These are phyloP conservation scores for Tapera naevia DNA, from an alignment of 2,797 vertebrate genomes.

Conservation along the genomic window DNA sequence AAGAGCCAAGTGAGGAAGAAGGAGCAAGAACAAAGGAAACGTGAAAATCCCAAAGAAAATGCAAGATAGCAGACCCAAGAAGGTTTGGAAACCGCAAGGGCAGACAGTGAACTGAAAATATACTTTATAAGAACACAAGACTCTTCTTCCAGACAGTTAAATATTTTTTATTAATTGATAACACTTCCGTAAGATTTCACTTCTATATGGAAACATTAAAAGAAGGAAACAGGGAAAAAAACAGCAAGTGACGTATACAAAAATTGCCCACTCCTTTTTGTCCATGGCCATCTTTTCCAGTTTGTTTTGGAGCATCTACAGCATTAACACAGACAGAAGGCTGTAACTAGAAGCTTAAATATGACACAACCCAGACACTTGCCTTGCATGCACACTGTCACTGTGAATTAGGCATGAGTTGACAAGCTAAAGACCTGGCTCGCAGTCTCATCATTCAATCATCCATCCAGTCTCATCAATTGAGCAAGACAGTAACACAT, in stretches of 20 bases:
- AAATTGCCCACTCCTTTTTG: background rate
- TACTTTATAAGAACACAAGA: background rate
- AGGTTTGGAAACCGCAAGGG: background rate
- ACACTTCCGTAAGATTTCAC: background rate
- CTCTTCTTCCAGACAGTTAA: background rate
- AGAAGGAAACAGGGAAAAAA: background rate
- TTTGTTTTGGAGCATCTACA: conserved; percentile 1
- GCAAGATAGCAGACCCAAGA: background rate
- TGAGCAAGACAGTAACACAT: conserved; percentile 67
- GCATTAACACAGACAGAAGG: background rate
- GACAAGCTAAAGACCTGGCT: conserved; percentile 62
- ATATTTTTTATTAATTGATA: background rate
- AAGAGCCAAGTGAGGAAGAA: background rate
- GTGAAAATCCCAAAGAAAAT: background rate
- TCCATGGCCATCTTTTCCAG: background rate
- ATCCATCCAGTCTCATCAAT: conserved; percentile 63
- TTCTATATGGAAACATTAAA: background rate
- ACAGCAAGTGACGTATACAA: background rate
- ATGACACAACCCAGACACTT: conserved; percentile 57
- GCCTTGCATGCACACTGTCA: conserved; percentile 63
- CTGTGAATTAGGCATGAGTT: conserved; percentile 35
- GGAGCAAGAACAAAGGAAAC: background rate
- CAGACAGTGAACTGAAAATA: background rate
- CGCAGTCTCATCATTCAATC: conserved; percentile 62
- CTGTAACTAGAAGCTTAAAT: conserved; percentile 49